These are phyloP conservation scores for Tretioscincus oriximinensis DNA, from an alignment of 2,113 vertebrate species.

Conservation along the genomic window DNA sequence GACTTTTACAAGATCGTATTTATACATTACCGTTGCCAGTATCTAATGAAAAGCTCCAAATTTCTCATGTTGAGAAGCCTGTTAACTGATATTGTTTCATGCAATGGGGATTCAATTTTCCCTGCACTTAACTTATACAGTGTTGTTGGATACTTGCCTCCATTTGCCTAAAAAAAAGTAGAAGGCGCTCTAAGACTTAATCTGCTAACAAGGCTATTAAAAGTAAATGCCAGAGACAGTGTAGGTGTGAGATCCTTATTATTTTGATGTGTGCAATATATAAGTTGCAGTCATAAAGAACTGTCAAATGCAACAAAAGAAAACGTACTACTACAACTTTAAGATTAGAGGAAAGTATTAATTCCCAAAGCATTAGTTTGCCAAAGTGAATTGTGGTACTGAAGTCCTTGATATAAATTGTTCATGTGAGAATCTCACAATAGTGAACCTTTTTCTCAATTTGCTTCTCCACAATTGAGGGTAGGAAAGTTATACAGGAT, in stretches of 20 bases:
- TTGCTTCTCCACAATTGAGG: too few relatives aligned
- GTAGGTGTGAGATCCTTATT: slow-evolving; percentile 12
- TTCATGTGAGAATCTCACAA: background rate
- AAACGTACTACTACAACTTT: background rate
- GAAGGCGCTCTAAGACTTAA: slow-evolving; percentile 55
- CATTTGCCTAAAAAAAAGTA: slow-evolving; percentile 39
- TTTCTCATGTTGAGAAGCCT: slow-evolving; percentile 60
- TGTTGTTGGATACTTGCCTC: slow-evolving; percentile 39
- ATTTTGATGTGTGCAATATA: background rate
- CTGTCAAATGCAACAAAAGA: background rate
- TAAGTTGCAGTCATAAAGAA: background rate
- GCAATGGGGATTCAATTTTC: slow-evolving; percentile 65
- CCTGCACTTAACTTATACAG: slow-evolving; percentile 53
- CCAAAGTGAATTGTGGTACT: background rate
- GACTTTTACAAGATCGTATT: slow-evolving; percentile 70
- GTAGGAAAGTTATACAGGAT: too few relatives aligned
- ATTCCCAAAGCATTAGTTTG: background rate
- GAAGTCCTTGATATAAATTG: background rate
- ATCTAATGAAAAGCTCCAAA: slow-evolving; percentile 77
- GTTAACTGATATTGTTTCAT: slow-evolving; percentile 67
- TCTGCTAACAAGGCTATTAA: slow-evolving; percentile 55
- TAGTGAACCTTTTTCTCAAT: too few relatives aligned
- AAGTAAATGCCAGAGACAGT: slow-evolving; percentile 16
- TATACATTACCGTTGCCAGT: slow-evolving; percentile 67
- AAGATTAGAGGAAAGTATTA: background rate